These are phyloP conservation scores for Cyclura pinguis DNA, from an alignment of 2,797 vertebrate genomes.

Conservation along the genomic window DNA sequence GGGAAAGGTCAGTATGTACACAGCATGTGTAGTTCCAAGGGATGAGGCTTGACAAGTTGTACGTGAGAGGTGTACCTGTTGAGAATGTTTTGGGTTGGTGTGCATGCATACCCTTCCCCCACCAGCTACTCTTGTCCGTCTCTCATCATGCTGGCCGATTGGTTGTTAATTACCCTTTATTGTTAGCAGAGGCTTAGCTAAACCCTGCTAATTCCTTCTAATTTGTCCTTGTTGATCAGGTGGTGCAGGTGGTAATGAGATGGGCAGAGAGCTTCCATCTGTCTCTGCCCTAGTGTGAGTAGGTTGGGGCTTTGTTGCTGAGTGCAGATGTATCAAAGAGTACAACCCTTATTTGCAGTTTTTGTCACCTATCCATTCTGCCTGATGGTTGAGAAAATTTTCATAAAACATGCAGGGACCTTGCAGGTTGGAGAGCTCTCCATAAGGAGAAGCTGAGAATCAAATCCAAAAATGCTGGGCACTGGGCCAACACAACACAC, in stretches of 20 bases:
- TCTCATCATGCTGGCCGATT: background rate
- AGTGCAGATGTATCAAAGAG: background rate
- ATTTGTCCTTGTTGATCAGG: slow-evolving; percentile 50
- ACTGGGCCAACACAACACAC: background rate
- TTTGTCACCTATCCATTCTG: background rate
- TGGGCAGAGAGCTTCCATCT: slow-evolving; percentile 41
- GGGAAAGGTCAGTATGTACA: background rate
- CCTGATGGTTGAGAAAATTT: background rate
- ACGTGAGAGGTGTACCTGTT: background rate
- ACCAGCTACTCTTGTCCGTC: background rate
- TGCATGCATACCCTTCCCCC: background rate
- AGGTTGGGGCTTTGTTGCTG: slow-evolving; percentile 14
- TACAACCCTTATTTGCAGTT: background rate
- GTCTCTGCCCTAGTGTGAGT: slow-evolving; percentile 12
- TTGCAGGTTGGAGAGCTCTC: background rate
- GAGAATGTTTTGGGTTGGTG: background rate
- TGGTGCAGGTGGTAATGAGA: slow-evolving; percentile 39
- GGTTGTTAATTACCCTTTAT: slow-evolving; percentile 41
- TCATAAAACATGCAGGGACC: background rate
- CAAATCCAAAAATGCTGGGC: background rate
- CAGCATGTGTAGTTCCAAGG: background rate
- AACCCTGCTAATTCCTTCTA: slow-evolving; percentile 51
- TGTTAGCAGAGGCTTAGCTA: slow-evolving; percentile 43
- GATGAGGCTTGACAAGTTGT: background rate
- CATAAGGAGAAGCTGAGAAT: background rate